These are phyloP conservation scores for Bucorvus abyssinicus DNA, from an alignment of 2,797 vertebrate genomes.

Conservation along the genomic window DNA sequence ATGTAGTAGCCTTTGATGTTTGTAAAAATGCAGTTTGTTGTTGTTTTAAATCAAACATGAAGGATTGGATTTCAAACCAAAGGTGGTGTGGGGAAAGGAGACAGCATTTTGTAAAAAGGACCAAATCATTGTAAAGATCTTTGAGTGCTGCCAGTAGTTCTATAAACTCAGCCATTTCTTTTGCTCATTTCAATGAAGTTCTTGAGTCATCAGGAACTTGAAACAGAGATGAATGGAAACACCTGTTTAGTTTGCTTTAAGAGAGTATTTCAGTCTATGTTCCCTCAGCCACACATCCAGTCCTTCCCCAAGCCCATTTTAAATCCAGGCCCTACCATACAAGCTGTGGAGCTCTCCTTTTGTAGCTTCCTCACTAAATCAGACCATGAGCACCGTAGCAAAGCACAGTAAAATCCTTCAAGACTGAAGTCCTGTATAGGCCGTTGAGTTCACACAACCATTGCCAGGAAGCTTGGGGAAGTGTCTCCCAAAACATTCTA, in stretches of 20 bases:
- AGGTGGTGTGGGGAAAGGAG: background rate
- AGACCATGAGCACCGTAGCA: background rate
- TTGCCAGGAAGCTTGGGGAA: background rate
- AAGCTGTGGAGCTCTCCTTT: background rate
- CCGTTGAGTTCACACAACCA: rapidly evolving
- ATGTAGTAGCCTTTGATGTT: background rate
- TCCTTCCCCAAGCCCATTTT: background rate
- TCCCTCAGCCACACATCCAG: background rate
- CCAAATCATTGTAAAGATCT: background rate
- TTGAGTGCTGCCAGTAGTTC: background rate
- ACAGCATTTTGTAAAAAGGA: background rate
- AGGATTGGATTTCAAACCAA: background rate
- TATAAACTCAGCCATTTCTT: background rate
- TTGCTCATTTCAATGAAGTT: background rate
- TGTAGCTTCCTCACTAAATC: background rate
- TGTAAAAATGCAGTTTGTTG: background rate
- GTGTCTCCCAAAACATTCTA: background rate
- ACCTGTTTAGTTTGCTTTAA: background rate
- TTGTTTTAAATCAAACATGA: background rate
- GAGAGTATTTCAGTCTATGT: background rate
- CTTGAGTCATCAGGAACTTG: background rate
- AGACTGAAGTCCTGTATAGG: background rate
- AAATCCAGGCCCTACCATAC: background rate
- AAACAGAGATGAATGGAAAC: background rate
- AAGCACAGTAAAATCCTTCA: background rate